Evolutionary conservation across 2,888 invertebrate genomes (phyloP), one percentile per base, ranked within the genome.

Genomic region (Ephialtes manifestator): DNA sequence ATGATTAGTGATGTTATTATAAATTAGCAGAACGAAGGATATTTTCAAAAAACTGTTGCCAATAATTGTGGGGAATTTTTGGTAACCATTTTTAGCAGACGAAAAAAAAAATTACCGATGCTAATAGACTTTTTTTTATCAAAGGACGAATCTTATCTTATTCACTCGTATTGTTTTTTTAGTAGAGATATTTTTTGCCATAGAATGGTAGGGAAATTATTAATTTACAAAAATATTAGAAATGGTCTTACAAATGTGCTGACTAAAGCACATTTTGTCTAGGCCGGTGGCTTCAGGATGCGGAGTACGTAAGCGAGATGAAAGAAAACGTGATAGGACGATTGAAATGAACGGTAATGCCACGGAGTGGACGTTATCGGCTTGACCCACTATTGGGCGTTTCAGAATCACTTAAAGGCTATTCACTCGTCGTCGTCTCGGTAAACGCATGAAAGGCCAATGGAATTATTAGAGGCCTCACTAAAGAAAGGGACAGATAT

Each of bases 321-420:
- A 80, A 71, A 67, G 60, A 71, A 77, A 84, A 39, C 65, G 70
- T 53, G 75, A 60, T 65, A 74, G 75, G 71, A 84, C 72, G 74
- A 85, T 85, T 76, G 79, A 67, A 80, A 85, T 67, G 53, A 82
- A 82, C 72, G 79, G 79, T 72, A 72, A 79, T 85, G 81, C 65
- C 55, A 55, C 76, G 75, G 24, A 51, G 72, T 77, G 81, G 53
- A 51, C 70, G 82, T 83, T 87, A 87, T 86, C 76, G 83, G 81
- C 71, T 86, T 87, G 87, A 87, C 87, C 87, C 86, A 87, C 84
- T 84, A 86, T 86, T 81, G 77, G 80, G 60, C 80, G 84, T 86
- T 87, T 87, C 86, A 87, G 78, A 82, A 83, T 81, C 81, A 78
- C 84, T 86, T 84, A 81, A 75, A 82, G 76, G 68, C 86, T 84